Evolutionary conservation across 2,113 vertebrate genomes (phyloP).

Genomic region (Grus americana): DNA sequence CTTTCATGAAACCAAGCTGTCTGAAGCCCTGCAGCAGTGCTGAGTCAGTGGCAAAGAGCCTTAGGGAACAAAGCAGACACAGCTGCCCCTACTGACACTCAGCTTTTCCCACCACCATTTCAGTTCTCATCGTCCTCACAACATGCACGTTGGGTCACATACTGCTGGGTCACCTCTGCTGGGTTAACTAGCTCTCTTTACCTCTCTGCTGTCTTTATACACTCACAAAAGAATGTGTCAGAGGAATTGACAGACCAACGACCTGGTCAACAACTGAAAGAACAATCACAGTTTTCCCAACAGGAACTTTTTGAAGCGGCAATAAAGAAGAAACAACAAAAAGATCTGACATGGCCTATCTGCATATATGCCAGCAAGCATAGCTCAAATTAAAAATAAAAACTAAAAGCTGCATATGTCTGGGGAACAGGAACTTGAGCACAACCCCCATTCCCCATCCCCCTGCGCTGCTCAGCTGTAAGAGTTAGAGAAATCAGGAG

Average conservation of each 20-base stretch:
- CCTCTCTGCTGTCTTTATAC: not conserved
- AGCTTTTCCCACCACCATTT: not conserved
- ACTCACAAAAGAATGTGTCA: not conserved
- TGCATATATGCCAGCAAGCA: not conserved
- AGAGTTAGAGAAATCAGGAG: not conserved
- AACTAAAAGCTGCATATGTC: accelerated
- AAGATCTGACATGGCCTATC: not conserved
- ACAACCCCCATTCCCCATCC: not conserved
- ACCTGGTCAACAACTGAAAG: not conserved
- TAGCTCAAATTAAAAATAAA: not conserved
- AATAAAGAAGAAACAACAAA: not conserved
- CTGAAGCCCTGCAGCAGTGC: not conserved
- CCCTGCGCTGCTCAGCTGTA: accelerated
- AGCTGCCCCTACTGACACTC: not conserved
- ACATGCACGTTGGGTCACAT: not conserved
- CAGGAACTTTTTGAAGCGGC: not conserved
- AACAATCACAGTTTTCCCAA: not conserved
- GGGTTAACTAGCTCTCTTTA: constrained; percentile 2
- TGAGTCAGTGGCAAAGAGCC: not conserved
- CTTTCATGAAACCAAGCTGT: not conserved
- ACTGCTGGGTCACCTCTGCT: not conserved
- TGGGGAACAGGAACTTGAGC: not conserved
- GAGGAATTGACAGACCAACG: not conserved
- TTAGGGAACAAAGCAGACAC: not conserved
- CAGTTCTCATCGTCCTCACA: not conserved